Evolutionary conservation across 30 jellyfish, hydroid and myxozoan species (phyloP).

Genomic region (Turritopsis dohrnii): DNA sequence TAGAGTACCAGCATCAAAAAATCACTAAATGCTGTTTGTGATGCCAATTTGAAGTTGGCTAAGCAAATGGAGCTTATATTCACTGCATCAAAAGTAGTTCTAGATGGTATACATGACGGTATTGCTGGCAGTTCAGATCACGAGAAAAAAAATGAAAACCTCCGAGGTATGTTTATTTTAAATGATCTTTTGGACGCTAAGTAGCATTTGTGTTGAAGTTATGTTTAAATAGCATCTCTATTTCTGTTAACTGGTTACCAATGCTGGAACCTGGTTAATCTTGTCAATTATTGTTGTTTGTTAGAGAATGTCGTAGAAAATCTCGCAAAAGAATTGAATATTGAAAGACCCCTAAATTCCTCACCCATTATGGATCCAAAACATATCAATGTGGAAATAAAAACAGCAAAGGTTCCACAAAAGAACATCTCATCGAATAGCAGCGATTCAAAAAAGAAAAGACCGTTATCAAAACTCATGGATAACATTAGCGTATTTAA

Average conservation of each 20-base stretch:
- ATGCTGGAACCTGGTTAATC: too few species aligned
- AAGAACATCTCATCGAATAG: not conserved
- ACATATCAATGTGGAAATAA: not conserved
- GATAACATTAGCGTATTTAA: not conserved
- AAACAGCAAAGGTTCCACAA: not conserved
- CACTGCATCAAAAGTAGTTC: not conserved
- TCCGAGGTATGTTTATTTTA: not conserved
- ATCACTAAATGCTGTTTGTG: not conserved
- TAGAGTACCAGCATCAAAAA: conserved; percentile 3
- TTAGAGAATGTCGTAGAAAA: not conserved
- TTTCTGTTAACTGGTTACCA: too few species aligned
- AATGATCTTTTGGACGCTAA: too few species aligned
- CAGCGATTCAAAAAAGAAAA: not conserved
- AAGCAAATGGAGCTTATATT: conserved; percentile 5
- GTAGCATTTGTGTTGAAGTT: too few species aligned
- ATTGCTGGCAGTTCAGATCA: not conserved
- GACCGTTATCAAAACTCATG: not conserved
- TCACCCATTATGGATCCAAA: not conserved
- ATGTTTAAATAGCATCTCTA: too few species aligned
- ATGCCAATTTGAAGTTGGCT: conserved; percentile 11
- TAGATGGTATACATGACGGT: conserved; percentile 11
- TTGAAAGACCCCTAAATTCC: not conserved
- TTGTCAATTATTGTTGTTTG: too few species aligned
- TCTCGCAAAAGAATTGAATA: not conserved
- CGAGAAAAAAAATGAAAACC: not conserved